Base-by-base conservation (phyloP, 1,140 invertebrate genomes). In the Drosophila teissieri region DNA sequence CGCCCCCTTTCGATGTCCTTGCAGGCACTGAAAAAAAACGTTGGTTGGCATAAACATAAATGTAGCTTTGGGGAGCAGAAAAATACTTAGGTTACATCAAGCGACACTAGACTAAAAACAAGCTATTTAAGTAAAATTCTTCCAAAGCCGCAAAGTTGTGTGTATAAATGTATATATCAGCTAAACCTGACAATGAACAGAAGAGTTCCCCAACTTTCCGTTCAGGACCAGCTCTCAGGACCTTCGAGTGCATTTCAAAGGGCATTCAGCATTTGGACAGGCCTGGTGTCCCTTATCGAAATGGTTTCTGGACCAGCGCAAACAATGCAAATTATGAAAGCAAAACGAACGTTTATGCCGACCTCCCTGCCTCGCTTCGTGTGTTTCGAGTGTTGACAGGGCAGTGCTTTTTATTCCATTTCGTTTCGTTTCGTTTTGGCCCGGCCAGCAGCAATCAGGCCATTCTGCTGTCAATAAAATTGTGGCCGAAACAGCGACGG, bases 291-390 rank as follows among this genome's bases (percentile, higher is more conserved):
- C 68, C 56, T 77, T 77, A 76, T 77, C 74, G 74, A 76, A 69
- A 76, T 69, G 73, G 52, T 75, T 75, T 73, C 61, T 73, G 68
- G 68, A 73, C 39, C 63, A 69, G 83, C 78, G 62, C 83, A 86
- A 86, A 88, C 82, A 86, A 88, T 86, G 74, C 67, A 86, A 86
- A 88, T 86, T 86, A 88, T 86, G 85, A 82, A 86, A 72, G 79
- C 69, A 65, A 79, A 75, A 65, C 75, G 75, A 75, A 70, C 72
- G 51, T 80, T 82, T 82, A 82, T 82, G 64, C 12, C 67, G 49
- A 37, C 17, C 14, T 14, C 27, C 40, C 12, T 14, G 3, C 46
- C 8, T 5, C 5, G 48, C 37, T 77, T 36, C 53, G 51, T 54
- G 5, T 11, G 57, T 45, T 76, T 80, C 55, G 79, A 79, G 75